These are phyloP conservation scores for Spizella passerina DNA, from an alignment of 2,797 vertebrate genomes.

Conservation along the genomic window DNA sequence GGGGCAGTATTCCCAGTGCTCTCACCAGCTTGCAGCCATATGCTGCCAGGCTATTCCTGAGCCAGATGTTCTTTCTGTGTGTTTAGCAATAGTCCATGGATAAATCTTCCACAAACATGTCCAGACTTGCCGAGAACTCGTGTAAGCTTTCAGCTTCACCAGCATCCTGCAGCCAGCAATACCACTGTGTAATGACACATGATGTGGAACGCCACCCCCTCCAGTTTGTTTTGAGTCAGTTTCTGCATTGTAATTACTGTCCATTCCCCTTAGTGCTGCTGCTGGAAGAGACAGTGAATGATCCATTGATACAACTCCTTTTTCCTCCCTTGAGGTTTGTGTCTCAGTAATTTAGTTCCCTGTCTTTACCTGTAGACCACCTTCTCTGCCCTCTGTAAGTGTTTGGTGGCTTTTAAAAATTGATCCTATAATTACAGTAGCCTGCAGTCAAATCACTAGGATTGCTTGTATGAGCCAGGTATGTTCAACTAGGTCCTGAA, in stretches of 20 bases:
- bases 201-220: neutral
- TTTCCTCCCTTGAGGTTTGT: neutral
- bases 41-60: neutral
- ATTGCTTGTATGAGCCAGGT: neutral
- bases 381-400: neutral
- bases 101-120: neutral
- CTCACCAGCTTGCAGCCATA: neutral
- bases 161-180: neutral
- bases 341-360: neutral
- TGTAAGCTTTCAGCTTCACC: neutral
- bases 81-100: neutral
- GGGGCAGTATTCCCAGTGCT: fast-evolving
- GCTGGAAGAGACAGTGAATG: neutral
- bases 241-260: neutral
- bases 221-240: neutral
- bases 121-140: neutral
- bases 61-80: neutral
- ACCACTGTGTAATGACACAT: fast-evolving
- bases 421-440: neutral
- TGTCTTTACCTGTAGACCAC: neutral
- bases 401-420: neutral
- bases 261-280: neutral
- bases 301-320: neutral
- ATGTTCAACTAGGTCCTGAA: neutral
- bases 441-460: neutral